Percentiles rank a stretch among this genome's conserved stretches.
Conservation (phyloP, 2,797 vertebrate genomes). For the Sebastiscus tertius region DNA sequence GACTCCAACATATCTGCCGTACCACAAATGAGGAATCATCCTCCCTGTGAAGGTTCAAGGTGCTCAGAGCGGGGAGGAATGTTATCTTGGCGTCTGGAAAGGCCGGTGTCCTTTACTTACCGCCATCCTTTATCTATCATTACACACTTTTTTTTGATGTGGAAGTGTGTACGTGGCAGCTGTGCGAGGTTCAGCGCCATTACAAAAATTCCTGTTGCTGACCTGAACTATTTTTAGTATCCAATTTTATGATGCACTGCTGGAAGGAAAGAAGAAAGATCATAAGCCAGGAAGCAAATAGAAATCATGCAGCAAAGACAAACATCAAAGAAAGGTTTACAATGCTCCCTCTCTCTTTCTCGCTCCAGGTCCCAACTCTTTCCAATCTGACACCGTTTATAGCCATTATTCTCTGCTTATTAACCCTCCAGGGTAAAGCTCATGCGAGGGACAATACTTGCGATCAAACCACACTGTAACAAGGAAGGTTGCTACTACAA, state of each 20-base stretch:
- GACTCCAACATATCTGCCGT: conserved; percentile 54
- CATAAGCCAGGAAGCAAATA: conserved; percentile 27
- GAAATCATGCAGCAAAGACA: conserved; percentile 29
- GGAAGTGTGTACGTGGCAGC: conserved; percentile 34
- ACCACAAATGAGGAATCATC: conserved; percentile 55
- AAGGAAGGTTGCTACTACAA: not conserved
- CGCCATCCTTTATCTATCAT: conserved; percentile 31
- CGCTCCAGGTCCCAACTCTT: not conserved
- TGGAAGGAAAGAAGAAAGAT: conserved; percentile 5
- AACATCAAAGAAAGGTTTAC: conserved; percentile 47
- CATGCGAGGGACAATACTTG: not conserved
- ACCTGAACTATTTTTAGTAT: conserved; percentile 39
- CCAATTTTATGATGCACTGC: conserved; percentile 15
- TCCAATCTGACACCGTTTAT: conserved; percentile 22
- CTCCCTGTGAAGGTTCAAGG: conserved; percentile 47
- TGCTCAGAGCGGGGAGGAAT: conserved; percentile 53
- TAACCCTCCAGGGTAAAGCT: not conserved
- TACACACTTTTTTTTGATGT: not conserved
- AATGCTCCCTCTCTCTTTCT: not conserved
- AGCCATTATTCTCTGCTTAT: conserved; percentile 5
- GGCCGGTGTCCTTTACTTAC: conserved; percentile 37
- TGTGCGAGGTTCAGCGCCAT: conserved; percentile 11
- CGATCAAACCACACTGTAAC: not conserved
- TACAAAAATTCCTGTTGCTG: conserved; percentile 18
- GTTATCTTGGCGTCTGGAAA: conserved; percentile 58